A percentile compares a stretch with the other conserved stretches of the same genome.
phyloP scores from a whole-genome alignment of 1,140 invertebrate genomes.

The Harlomillsia oculata region DNA sequence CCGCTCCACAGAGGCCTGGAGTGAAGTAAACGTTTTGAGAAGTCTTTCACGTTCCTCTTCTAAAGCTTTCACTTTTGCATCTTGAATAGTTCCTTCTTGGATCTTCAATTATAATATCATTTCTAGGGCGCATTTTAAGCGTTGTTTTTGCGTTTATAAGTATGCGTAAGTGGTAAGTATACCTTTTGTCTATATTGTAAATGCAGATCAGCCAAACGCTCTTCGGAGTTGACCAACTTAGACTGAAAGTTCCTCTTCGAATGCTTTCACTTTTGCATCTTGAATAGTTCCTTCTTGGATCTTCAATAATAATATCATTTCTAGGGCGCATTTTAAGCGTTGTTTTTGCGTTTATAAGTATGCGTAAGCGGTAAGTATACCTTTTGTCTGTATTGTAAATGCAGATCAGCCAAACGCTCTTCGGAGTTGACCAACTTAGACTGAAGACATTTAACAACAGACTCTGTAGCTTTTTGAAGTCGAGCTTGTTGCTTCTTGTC shows the following conservation, averaged over 20 bases:
- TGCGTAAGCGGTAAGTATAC: too few relatives aligned
- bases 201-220: constrained; percentile 27
- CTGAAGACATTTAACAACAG: constrained; percentile 31
- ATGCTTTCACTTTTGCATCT: constrained; percentile 25
- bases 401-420: constrained; percentile 26
- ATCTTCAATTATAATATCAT: too few relatives aligned
- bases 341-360: too few relatives aligned
- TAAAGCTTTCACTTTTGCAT: constrained; percentile 26
- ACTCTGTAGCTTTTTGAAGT: constrained; percentile 32
- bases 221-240: constrained; percentile 30
- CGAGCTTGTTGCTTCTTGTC: constrained; percentile 6
- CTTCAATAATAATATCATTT: too few relatives aligned
- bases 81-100: constrained; percentile 34
- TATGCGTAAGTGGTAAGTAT: too few relatives aligned
- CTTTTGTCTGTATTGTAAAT: constrained; percentile 32
- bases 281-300: constrained; percentile 35
- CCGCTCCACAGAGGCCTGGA: constrained; percentile 25
- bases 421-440: constrained; percentile 30
- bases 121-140: too few relatives aligned
- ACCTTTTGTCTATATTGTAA: constrained; percentile 32
- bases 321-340: too few relatives aligned
- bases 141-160: too few relatives aligned
- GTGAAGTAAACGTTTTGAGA: constrained; percentile 10
- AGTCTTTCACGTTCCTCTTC: constrained; percentile 32
- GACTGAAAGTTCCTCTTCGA: constrained; percentile 33